Evolutionary conservation across 1,140 invertebrate species (phyloP).

Genomic region (Drosophila truncata): DNA sequence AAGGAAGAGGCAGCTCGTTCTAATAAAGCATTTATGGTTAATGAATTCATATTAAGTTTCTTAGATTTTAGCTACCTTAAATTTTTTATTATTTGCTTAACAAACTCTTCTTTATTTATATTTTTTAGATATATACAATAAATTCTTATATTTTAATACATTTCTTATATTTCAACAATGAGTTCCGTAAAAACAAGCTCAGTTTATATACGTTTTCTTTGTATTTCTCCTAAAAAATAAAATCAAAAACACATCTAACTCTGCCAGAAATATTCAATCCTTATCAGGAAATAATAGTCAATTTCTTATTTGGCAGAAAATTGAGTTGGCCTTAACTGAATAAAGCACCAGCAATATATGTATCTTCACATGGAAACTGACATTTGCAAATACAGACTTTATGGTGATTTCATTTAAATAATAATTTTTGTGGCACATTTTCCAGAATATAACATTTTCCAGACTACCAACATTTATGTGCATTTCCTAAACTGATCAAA

Average conservation of each 20-base stretch:
- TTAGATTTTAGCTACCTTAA: no score
- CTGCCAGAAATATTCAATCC: background rate
- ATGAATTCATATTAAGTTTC: no score
- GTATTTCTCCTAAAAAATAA: background rate
- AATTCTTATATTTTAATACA: no score
- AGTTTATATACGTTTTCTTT: no score
- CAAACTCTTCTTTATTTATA: no score
- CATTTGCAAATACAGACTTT: background rate
- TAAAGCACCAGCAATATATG: background rate
- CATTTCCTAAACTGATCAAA: slow-evolving; percentile 17
- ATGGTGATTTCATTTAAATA: slow-evolving; percentile 11
- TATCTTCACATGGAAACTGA: background rate
- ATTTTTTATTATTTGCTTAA: no score
- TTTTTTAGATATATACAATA: no score
- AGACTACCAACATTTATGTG: background rate
- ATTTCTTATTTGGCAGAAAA: slow-evolving; percentile 29
- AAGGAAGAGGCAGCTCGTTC: background rate
- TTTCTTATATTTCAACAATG: no score
- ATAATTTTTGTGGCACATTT: background rate
- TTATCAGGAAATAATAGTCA: slow-evolving; percentile 31
- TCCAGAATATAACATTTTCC: background rate
- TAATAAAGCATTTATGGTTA: background rate
- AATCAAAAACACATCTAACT: background rate
- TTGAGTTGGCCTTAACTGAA: slow-evolving; percentile 22
- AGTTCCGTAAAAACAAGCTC: no score